Evolutionary conservation across 2,797 vertebrate genomes (phyloP), one percentile per base, ranked within the genome.

Genomic region (Ptychadena robeensis): DNA sequence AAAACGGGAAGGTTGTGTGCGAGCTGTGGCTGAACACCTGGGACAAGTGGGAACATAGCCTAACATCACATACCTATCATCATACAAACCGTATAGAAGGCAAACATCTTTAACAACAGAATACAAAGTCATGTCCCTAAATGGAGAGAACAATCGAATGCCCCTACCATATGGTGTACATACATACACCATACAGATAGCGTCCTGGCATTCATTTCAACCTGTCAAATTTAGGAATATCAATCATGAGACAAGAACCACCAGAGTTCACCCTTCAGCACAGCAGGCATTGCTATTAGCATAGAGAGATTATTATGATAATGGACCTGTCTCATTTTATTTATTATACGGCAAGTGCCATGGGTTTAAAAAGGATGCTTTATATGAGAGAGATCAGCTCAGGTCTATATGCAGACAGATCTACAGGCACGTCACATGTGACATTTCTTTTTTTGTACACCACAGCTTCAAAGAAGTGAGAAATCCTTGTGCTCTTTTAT

Each of bases 291-390:
- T 40, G 73, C 40, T 40, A 76, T 78, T 78, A 68, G 75, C 75
- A 78, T 66, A 78, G 22, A 68, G 12, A 78, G 64, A 78, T 68
- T 57, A 78, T 59, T 9, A 67, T 53, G 63, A 78, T 78, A 78
- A 78, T 78, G 30, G 64, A 37, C 75, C 75, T 78, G 75, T 78
- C 73, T 76, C 27, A 31, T 63, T n/a, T 65, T 76, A 76, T 76
- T 76, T 76, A 76, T 64, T 44, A 59, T 31, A 59, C 70, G 4
- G 40, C 28, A 32, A 57, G 73, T 35, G 37, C 37, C 3, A 28
- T 59, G 22, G 25, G 34, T 63, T 28, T 63, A 74, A 15, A 40
- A 53, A 57, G 25, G 48, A 48, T 57, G 48, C 48, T 59, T 59
- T 30, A 27, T 25, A 25, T 22, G 61, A 65, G 65, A 15, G 44